Percentiles rank a stretch among this genome's conserved stretches.
These are phyloP conservation scores for Boulengeromyrus knoepffleri DNA, from an alignment of 2,113 vertebrate species.

Conservation along the genomic window DNA sequence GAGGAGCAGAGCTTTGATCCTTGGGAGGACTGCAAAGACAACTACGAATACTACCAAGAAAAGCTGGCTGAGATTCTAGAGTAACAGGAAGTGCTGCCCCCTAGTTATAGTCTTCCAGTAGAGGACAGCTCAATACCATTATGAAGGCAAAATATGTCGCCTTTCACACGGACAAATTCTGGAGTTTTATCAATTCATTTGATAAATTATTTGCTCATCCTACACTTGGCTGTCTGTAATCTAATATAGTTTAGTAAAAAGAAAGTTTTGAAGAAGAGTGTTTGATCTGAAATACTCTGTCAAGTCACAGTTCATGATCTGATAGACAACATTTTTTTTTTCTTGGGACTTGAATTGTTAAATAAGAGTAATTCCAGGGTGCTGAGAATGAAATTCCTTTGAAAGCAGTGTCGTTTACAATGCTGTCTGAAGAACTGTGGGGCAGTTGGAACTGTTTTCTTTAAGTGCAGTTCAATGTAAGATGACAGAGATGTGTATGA, in stretches of 20 bases:
- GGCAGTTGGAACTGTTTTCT: neutral
- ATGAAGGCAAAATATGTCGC: neutral
- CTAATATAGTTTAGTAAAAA: neutral
- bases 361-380: neutral
- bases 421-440: neutral
- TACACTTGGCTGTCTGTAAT: neutral
- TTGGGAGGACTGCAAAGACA: conserved; percentile 95
- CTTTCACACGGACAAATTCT: neutral
- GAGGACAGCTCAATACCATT: neutral
- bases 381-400: neutral
- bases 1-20: conserved; percentile 74
- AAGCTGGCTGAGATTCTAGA: conserved; percentile 80
- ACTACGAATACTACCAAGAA: conserved; percentile 83
- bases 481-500: neutral
- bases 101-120: neutral
- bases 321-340: neutral
- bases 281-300: neutral
- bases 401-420: neutral
- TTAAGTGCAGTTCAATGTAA: neutral
- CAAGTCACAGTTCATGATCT: neutral
- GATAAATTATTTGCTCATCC: neutral
- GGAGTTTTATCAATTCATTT: neutral
- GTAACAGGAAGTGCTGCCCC: conserved; percentile 34
- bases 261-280: neutral
- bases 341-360: neutral